phyloP scores from a whole-genome alignment of 2,888 invertebrate species.

The Dioctria linearis region DNA sequence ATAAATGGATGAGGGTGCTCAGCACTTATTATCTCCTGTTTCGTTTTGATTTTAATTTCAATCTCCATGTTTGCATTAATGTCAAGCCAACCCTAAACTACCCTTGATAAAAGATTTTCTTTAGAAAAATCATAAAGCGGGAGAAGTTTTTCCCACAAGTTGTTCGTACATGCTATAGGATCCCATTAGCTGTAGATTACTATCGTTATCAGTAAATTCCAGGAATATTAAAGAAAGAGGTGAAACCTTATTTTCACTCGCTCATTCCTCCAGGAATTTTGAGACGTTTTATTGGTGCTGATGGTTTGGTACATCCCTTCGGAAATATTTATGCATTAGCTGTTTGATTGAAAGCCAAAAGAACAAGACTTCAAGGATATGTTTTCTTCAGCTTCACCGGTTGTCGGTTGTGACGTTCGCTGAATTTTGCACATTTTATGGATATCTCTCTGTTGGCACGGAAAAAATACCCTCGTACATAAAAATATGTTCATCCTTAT shows the following conservation, averaged over 20 bases:
- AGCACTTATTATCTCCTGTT: neutral
- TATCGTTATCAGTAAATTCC: conserved; percentile 50
- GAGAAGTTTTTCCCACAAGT: too few species aligned
- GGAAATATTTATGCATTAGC: conserved; percentile 54
- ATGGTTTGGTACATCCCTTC: conserved; percentile 18
- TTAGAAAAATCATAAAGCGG: too few species aligned
- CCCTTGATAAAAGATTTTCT: neutral
- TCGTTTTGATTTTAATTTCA: conserved; percentile 15
- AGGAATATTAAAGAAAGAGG: conserved; percentile 22
- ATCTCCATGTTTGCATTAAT: neutral
- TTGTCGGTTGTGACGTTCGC: neutral
- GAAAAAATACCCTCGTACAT: neutral
- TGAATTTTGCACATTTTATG: neutral
- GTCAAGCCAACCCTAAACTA: neutral
- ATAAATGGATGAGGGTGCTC: neutral
- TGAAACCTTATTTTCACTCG: conserved; percentile 28
- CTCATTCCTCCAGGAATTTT: neutral
- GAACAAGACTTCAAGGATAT: conserved; percentile 43
- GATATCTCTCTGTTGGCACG: conserved; percentile 6
- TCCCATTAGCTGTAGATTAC: conserved; percentile 15
- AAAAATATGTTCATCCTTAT: neutral
- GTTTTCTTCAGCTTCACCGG: conserved; percentile 6
- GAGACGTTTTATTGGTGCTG: neutral
- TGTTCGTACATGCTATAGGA: neutral
- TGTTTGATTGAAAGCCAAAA: conserved; percentile 50